Conservation (phyloP, 2,888 invertebrate genomes). For the Eristalis pertinax region DNA sequence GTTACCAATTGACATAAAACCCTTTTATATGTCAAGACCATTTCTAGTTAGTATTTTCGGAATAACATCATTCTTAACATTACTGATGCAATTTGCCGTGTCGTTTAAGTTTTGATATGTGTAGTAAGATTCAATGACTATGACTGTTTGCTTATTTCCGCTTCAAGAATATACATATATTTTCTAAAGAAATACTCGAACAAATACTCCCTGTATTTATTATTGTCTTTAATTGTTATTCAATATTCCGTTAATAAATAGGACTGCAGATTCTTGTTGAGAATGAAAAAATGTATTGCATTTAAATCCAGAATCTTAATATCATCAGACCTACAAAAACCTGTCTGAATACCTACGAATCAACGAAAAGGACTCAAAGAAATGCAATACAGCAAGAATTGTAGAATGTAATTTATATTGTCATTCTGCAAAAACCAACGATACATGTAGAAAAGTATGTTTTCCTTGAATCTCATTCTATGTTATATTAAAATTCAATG, state of each 20-base stretch:
- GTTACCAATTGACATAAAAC: too few relatives aligned
- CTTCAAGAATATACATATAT: too few relatives aligned
- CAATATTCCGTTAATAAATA: too few relatives aligned
- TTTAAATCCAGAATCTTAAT: constrained; percentile 25
- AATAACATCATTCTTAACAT: neutral
- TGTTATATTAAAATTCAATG: neutral
- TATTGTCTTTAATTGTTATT: too few relatives aligned
- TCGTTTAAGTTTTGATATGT: too few relatives aligned
- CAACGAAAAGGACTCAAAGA: constrained; percentile 18
- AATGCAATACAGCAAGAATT: constrained; percentile 5
- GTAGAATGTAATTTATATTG: constrained; percentile 37
- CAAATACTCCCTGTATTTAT: too few relatives aligned
- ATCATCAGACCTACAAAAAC: constrained; percentile 42
- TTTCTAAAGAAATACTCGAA: too few relatives aligned
- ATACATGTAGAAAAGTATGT: neutral
- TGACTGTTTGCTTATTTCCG: too few relatives aligned
- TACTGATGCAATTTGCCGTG: too few relatives aligned
- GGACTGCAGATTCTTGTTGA: neutral
- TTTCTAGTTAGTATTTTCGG: too few relatives aligned
- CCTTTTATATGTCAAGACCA: too few relatives aligned
- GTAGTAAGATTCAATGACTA: too few relatives aligned
- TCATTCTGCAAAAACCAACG: neutral
- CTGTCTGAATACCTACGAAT: constrained; percentile 39
- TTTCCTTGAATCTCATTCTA: neutral
- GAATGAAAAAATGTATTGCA: neutral